phyloP scores from a whole-genome alignment of 2,113 vertebrate species.

The Callipepla californica region DNA sequence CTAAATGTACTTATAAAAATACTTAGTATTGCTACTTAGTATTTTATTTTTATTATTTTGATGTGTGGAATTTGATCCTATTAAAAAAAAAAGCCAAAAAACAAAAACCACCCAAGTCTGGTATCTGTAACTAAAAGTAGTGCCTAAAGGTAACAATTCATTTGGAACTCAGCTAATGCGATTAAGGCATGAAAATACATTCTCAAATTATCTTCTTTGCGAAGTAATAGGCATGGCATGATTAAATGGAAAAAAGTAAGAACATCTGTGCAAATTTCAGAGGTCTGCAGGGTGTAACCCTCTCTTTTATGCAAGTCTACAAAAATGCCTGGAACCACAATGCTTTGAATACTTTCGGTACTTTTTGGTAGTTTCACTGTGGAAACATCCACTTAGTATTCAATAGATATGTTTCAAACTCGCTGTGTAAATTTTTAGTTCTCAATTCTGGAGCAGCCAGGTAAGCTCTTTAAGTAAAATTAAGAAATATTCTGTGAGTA shows the following conservation, averaged over 20 bases:
- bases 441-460: background rate
- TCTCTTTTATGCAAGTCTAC: background rate
- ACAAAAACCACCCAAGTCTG: background rate
- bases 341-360: conserved; percentile 16
- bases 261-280: conserved; percentile 70
- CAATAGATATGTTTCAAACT: background rate
- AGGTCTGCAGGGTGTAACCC: background rate
- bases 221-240: conserved; percentile 45
- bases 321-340: conserved; percentile 54
- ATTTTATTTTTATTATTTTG: background rate
- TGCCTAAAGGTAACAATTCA: conserved; percentile 50
- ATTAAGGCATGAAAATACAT: conserved; percentile 66
- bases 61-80: background rate
- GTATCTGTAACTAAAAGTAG: background rate
- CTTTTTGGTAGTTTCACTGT: background rate
- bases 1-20: background rate
- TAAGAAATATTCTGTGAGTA: background rate
- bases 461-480: background rate
- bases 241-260: conserved; percentile 55
- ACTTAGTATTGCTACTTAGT: background rate
- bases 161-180: conserved; percentile 44
- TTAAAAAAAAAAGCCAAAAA: background rate
- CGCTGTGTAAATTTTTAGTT: background rate
- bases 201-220: conserved; percentile 43
- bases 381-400: background rate